Evolutionary conservation across 2,888 invertebrate species (phyloP).

Genomic region (Stenotaenia linearis): DNA sequence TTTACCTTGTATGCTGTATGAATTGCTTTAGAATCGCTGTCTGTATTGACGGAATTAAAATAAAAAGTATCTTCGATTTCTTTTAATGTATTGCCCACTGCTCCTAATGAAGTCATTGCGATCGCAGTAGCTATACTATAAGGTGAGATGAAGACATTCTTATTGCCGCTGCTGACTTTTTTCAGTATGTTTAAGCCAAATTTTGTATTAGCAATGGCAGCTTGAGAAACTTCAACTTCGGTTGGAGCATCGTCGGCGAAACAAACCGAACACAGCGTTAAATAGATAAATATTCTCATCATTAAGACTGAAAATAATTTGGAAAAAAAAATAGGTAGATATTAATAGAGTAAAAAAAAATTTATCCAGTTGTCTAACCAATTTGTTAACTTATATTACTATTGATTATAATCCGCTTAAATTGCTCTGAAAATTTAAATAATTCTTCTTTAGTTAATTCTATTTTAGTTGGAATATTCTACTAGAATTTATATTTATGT

Average conservation of each 20-base stretch:
- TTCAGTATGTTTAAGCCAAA: not conserved
- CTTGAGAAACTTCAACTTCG: not conserved
- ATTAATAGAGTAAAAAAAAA: too few species aligned
- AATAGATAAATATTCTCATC: too few species aligned
- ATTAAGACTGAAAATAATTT: too few species aligned
- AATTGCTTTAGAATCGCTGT: not conserved
- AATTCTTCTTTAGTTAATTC: too few species aligned
- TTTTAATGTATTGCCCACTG: conserved; percentile 12
- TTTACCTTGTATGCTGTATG: conserved; percentile 9
- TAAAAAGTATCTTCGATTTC: conserved; percentile 26
- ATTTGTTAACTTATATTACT: too few species aligned
- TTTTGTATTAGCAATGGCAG: not conserved
- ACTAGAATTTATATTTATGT: too few species aligned
- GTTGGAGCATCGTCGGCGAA: not conserved
- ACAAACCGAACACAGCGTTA: not conserved
- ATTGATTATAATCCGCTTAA: too few species aligned
- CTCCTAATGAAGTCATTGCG: conserved; percentile 27
- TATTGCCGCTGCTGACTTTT: not conserved
- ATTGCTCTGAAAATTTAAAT: too few species aligned
- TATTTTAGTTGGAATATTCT: too few species aligned
- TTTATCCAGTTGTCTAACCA: too few species aligned
- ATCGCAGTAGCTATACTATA: conserved; percentile 11
- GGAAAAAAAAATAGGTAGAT: too few species aligned
- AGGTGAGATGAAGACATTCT: conserved; percentile 21
- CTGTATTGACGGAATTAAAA: not conserved